A percentile compares a stretch with the other conserved stretches of the same genome.
Conservation (phyloP, 2,113 vertebrate genomes). For the Cisticola juncidis region DNA sequence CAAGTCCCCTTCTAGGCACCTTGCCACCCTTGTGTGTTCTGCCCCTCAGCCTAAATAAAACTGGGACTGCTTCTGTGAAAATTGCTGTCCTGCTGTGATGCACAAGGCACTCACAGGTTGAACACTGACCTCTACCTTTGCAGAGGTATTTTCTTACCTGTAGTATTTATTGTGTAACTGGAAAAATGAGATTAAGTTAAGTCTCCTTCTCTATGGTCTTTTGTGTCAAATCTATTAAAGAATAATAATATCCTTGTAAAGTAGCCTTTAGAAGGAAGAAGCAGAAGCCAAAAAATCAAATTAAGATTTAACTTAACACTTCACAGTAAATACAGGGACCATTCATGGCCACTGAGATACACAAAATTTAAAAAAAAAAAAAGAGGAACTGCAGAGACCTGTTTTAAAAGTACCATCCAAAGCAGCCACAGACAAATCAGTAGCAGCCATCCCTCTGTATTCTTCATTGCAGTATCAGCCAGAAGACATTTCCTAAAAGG, state of each 20-base stretch:
- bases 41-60: neutral
- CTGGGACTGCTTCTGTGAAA: neutral
- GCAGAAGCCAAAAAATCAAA: neutral
- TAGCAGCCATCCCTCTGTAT: neutral
- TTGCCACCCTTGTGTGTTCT: neutral
- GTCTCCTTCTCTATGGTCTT: neutral
- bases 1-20: neutral
- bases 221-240: neutral
- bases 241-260: neutral
- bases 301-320: neutral
- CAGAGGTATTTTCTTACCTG: neutral
- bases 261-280: neutral
- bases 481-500: neutral
- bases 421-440: neutral
- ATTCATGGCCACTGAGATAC: neutral
- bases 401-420: neutral
- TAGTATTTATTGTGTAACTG: neutral
- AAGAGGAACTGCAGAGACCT: neutral
- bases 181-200: neutral
- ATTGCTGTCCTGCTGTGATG: neutral
- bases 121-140: neutral
- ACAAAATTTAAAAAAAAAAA: neutral
- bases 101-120: fast-evolving
- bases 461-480: neutral
- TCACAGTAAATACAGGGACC: neutral